Percentiles rank a stretch among this genome's conserved stretches.
Conservation (phyloP, 2,888 invertebrate genomes). For the Dicyrtoma fusca region DNA sequence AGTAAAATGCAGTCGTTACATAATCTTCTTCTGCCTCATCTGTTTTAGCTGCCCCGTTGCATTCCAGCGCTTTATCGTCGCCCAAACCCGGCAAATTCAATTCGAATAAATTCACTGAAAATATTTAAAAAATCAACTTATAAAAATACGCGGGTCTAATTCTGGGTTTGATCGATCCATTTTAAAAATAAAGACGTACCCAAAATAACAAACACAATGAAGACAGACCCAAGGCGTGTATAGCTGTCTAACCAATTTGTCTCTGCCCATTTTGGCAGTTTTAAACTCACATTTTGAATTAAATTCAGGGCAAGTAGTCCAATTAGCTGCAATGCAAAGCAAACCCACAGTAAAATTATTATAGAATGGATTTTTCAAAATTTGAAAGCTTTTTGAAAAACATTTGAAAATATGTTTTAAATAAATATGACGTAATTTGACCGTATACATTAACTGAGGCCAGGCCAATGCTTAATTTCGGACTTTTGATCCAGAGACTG, state of each 20-base stretch:
- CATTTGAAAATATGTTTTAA: not conserved
- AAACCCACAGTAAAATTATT: too few species aligned
- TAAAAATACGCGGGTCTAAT: not conserved
- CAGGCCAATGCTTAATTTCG: constrained; percentile 4
- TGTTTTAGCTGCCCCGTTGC: too few species aligned
- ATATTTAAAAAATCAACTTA: not conserved
- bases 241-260: constrained; percentile 21
- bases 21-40: too few species aligned
- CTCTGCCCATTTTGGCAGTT: constrained; percentile 21
- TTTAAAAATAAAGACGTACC: not conserved
- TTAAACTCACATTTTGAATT: not conserved
- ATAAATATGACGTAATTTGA: constrained; percentile 7
- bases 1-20: too few species aligned
- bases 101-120: constrained; percentile 16
- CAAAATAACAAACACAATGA: constrained; percentile 11
- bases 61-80: too few species aligned
- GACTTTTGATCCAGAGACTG: constrained; percentile 12
- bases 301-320: not conserved
- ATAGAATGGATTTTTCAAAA: not conserved
- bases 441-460: constrained; percentile 17
- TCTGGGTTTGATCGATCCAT: not conserved
- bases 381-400: not conserved
- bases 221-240: not conserved
- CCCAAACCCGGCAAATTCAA: constrained; percentile 7
- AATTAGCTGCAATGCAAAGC: constrained; percentile 15